Base-by-base conservation (phyloP, 2,888 invertebrate genomes). In the Dione vanillae region DNA sequence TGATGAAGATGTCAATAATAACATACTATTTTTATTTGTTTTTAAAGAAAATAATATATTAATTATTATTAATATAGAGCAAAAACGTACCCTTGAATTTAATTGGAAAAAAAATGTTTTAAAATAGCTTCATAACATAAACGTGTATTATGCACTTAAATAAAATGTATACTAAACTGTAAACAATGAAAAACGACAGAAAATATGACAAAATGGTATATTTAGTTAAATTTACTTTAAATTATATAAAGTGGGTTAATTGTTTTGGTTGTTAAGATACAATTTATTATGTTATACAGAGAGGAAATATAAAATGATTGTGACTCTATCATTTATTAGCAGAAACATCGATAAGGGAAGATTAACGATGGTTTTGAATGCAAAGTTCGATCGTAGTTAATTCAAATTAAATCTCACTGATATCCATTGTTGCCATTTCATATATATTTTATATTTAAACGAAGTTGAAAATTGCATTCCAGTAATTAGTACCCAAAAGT, bases 161-260 rank as follows among this genome's bases (percentile, higher is more conserved):
- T 37, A 37, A 56, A 37, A 37, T 16, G 37, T 10, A 37, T 37
- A 1, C 16, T 5, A 56, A 37, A 16, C 11, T 56, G 16, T 11
- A 16, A 3, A 35, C 35, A 54, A n/a, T n/a, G 20, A 56, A 12
- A 12, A 14, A 14, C 7, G 6, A 0, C 12, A 20, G 0, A 43
- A 11, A 43, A 14, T 41, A 7, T 5, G 43, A 49, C 16, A 16
- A 11, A 11, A 16, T 56, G 10, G 11, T 49, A 19, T 49, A 9
- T 16, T 37, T 16, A 10, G 37, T 16, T n/a, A 56, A 1, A 56
- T 37, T 56, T 11, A 7, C 11, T 56, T 56, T 37, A 56, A 9
- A 49, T 49, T 49, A 49, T 16, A 49, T 11, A 56, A 56, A 56
- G 11, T 56, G 37, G 56, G 56, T 56, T 56, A 56, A 56, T 56